Conservation (phyloP, 2,113 vertebrate genomes). For the Pipa parva region DNA sequence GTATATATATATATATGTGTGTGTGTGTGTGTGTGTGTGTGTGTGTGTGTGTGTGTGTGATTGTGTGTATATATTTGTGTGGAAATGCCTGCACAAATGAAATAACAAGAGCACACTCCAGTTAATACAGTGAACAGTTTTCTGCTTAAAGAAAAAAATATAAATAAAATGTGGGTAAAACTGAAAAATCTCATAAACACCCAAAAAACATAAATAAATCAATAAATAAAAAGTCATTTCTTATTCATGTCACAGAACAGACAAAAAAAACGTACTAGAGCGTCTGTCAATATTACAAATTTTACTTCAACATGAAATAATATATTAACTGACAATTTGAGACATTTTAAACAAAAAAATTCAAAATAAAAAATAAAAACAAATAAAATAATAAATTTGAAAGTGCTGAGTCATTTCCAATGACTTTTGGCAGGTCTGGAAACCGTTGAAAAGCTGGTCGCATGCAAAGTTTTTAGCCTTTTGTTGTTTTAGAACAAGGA, state of each 20-base stretch:
- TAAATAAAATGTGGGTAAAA: slow-evolving; percentile 52
- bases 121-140: slow-evolving; percentile 76
- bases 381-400: slow-evolving; percentile 36
- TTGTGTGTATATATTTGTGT: too few species aligned
- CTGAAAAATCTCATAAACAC: not conserved
- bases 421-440: slow-evolving; percentile 71
- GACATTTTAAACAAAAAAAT: slow-evolving; percentile 69
- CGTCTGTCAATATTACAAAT: slow-evolving; percentile 72
- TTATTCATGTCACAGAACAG: slow-evolving; percentile 62
- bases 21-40: too few species aligned
- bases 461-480: slow-evolving; percentile 88
- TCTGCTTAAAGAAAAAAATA: slow-evolving; percentile 78
- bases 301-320: slow-evolving; percentile 72
- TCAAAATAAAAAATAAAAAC: slow-evolving; percentile 50
- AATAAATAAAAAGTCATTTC: slow-evolving; percentile 74
- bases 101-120: slow-evolving; percentile 55
- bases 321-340: slow-evolving; percentile 79
- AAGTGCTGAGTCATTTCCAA: slow-evolving; percentile 18
- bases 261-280: slow-evolving; percentile 73
- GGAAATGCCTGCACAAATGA: too few species aligned
- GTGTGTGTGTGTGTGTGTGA: too few species aligned
- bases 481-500: slow-evolving; percentile 92
- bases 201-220: slow-evolving; percentile 2
- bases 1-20: too few species aligned
- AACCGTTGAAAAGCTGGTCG: slow-evolving; percentile 77